Evolutionary conservation across 1,140 invertebrate genomes (phyloP).

Genomic region (Drosophila insularis): DNA sequence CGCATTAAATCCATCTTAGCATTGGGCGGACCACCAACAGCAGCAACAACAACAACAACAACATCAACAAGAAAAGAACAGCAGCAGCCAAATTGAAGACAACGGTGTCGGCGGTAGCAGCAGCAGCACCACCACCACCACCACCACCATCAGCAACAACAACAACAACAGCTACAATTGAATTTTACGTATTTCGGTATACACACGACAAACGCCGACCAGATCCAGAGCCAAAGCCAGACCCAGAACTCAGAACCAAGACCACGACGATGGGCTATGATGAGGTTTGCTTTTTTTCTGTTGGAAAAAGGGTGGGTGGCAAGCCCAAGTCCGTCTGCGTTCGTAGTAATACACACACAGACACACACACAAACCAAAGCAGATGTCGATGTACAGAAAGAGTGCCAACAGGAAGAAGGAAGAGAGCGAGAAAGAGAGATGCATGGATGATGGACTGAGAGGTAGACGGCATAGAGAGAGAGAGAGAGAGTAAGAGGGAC

Average conservation of each 20-base stretch:
- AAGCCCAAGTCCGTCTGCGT: slow-evolving; percentile 63
- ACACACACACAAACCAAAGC: slow-evolving; percentile 39
- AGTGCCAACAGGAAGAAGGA: slow-evolving; percentile 50
- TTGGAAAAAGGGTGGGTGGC: slow-evolving; percentile 67
- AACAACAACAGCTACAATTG: slow-evolving; percentile 74
- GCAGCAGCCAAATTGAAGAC: slow-evolving; percentile 34
- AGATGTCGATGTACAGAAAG: slow-evolving; percentile 74
- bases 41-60: slow-evolving; percentile 23
- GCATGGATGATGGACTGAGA: slow-evolving; percentile 28
- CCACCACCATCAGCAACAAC: slow-evolving; percentile 26
- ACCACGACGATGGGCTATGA: slow-evolving; percentile 39
- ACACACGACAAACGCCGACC: slow-evolving; percentile 73
- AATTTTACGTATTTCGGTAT: slow-evolving; percentile 79
- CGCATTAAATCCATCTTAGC: slow-evolving; percentile 32
- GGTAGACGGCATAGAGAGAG: slow-evolving; percentile 33
- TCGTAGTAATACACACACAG: slow-evolving; percentile 67
- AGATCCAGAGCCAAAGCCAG: slow-evolving; percentile 35
- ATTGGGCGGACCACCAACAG: slow-evolving; percentile 39
- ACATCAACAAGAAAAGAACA: slow-evolving; percentile 17
- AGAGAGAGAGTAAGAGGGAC: slow-evolving; percentile 1
- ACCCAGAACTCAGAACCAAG: slow-evolving; percentile 37
- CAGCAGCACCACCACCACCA: slow-evolving; percentile 23
- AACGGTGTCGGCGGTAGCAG: slow-evolving; percentile 49
- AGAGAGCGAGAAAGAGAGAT: slow-evolving; percentile 35
- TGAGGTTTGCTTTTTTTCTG: slow-evolving; percentile 23